Base-by-base conservation (phyloP, 2,797 vertebrate genomes). In the Xerus rutilus region DNA sequence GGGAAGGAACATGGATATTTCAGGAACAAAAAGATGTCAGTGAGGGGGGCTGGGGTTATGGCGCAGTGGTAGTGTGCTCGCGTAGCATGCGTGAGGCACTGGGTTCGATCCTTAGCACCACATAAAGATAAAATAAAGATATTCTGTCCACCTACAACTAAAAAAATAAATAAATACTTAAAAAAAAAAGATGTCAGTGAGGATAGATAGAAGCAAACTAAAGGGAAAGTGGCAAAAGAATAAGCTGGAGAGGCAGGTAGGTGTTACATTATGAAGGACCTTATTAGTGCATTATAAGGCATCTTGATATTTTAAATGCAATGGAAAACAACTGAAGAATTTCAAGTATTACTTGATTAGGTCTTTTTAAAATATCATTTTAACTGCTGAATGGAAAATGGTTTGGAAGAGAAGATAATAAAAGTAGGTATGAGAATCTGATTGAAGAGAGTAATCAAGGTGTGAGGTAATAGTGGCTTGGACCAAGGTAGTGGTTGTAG, bases 301-400 rank as follows among this genome's bases (percentile, higher is more conserved):
- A 11, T 83, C 69, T 47, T 74, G 15, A 23, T 92, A 81, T 70
- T 94, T 54, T 85, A 83, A 93, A 43, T 59, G 14, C 57, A 84
- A 0, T 72, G 43, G 49, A 82, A 95, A 93, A 84, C 39, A 91
- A 92, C 57, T 59, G 23, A 59, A 93, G 87, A 54, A 28, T 95
- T 95, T 69, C 59, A 93, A 32, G 54, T 70, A 45, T 89, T 43
- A 86, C 15, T 86, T 82, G 62, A 81, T 92, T 67, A 92, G 79
- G 18, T 70, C 23, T 64, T 64, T 79, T n/a, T 35, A 59, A 70
- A 90, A 78, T 77, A 79, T 70, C 45, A 69, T 32, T 79, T 78
- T 86, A 89, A 82, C 23, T 92, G 52, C 54, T 83, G 35, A 86
- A 30, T 86, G 35, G n/a, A 78, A 45, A 83, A 78, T 78, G 15